Evolutionary conservation across 2,888 invertebrate genomes (phyloP), one percentile per base, ranked within the genome.

Genomic region (Ormyrus rosae): DNA sequence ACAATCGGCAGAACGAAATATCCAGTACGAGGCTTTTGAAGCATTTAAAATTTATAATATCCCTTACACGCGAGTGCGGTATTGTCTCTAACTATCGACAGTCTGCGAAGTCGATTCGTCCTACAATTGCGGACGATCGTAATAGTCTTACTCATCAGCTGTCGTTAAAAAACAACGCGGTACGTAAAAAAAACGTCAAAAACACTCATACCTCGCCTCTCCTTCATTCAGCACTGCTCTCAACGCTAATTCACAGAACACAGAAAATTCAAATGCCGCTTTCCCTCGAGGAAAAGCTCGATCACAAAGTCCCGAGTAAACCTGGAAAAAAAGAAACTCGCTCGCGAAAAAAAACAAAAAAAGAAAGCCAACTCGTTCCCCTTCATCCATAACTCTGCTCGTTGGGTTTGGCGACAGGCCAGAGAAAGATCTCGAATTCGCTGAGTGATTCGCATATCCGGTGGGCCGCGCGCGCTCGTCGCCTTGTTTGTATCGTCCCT

Each of bases 331-430:
- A 67, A 68, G 55, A 72, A 9, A 48, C 11, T 51, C 5, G 61
- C 50, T 34, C 67, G 53, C 13, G 19, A 69, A 48, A 34, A 70
- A 56, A 34, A 7, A 56, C 5, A 65, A 48, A 58, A 13, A 58
- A 9, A 58, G 2, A 56, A 56, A 55, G n/a, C 55, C 5, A 64
- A 10, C 19, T 2, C 10, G 51, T 10, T 46, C 13, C 13, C 19
- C 19, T 19, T 19, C n/a, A 13, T 48, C 46, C 46, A 13, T 9
- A 6, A 70, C 48, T 34, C 68, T 48, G 73, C 77, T 73, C 72
- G 80, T 71, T 71, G 7, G 10, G 48, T 45, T 76, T 80, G 80
- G 76, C 80, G 55, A 50, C 34, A 50, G 76, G 76, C 80, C 80
- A 80, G 64, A 9, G 2, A 2, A 6, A 19, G 19, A 11, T 34